phyloP scores from a whole-genome alignment of 2,888 invertebrate species.

The Noctua fimbriata region DNA sequence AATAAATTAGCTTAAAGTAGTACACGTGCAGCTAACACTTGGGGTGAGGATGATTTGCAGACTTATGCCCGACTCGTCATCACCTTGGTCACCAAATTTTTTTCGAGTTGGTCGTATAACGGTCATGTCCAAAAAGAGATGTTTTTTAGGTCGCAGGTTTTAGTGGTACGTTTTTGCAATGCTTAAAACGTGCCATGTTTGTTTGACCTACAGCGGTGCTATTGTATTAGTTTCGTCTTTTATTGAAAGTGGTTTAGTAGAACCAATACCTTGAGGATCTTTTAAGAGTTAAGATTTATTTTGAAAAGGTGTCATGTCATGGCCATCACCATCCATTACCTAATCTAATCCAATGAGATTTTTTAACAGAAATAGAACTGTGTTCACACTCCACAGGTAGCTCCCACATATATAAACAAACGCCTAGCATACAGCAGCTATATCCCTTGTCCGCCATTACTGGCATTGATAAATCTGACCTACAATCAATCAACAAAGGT shows the following conservation, averaged over 20 bases:
- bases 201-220: constrained; percentile 60
- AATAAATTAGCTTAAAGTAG: background rate
- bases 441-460: constrained; percentile 36
- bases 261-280: background rate
- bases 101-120: constrained; percentile 36
- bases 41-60: background rate
- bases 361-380: constrained; percentile 60
- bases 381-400: constrained; percentile 61
- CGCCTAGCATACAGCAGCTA: constrained; percentile 16
- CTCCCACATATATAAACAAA: constrained; percentile 26
- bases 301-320: background rate
- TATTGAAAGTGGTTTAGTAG: constrained; percentile 13
- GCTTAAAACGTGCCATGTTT: constrained; percentile 56
- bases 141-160: constrained; percentile 36
- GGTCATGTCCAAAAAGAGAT: constrained; percentile 41
- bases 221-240: constrained; percentile 31
- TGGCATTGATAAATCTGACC: constrained; percentile 68
- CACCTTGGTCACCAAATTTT: too few species aligned
- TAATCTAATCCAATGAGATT: background rate
- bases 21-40: background rate
- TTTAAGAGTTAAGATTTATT: background rate
- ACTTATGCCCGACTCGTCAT: too few species aligned
- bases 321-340: constrained; percentile 9
- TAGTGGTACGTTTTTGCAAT: constrained; percentile 38
- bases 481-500: constrained; percentile 68